Base-by-base conservation (phyloP, 2,888 invertebrate genomes). In the Drosophila hawaiiensis region DNA sequence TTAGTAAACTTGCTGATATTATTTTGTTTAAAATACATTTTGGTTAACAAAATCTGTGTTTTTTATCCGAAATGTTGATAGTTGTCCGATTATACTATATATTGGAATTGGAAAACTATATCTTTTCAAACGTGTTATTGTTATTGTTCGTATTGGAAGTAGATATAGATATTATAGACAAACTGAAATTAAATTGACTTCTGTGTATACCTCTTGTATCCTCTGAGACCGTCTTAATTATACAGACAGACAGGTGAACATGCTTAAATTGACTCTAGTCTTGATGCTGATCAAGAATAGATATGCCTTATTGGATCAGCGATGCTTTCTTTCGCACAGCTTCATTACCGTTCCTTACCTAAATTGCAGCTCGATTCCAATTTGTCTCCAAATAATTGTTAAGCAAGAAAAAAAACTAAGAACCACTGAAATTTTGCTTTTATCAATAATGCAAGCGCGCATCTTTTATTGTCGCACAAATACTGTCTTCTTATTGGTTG, bases 381-480 rank as follows among this genome's bases (percentile, higher is more conserved):
- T 4, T 12, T 33, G 33, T 33, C 12, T 22, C 4, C 1, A 16
- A 47, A 25, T 25, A 25, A 47, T 14, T 47, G 16, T 4, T 25
- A 25, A 16, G 4, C 4, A 47, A 4, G 9, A 28, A 28, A 4
- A 16, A 4, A 47, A 50, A 19, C 3, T 9, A 41, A 19, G 41
- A 22, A 12, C 12, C 22, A 14, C 7, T 7, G 22, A 50, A 25
- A 16, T 7, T 0, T 19, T 58, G 31, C 16, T n/a, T 25, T 33
- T 33, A 19, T 22, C 35, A 29, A 53, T 37, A 49, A 54, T 62
- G 43, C 29, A 33, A 55, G 58, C 43, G 33, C 54, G n/a, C 22
- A 59, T 52, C 31, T 10, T 37, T 58, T 33, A 49, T 66, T 54
- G 39, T 33, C 37, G 37, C 33, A 50, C 6, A 4, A n/a, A 12